A percentile compares a stretch with the other conserved stretches of the same genome.
phyloP scores from a whole-genome alignment of 2,113 vertebrate species.

The Willisornis vidua region DNA sequence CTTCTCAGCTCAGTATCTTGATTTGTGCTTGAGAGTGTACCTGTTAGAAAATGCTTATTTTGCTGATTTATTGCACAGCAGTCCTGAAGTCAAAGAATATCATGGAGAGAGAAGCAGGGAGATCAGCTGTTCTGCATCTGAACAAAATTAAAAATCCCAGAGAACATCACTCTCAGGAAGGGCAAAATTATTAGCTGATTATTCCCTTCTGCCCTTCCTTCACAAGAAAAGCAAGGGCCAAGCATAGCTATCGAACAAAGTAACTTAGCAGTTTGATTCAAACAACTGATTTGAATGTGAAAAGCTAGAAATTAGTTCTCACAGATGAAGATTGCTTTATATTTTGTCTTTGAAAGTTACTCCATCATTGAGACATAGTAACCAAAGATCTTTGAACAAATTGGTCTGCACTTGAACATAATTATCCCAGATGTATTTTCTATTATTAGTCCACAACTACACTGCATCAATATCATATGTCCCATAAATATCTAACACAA shows the following conservation, averaged over 20 bases:
- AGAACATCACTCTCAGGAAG: background rate
- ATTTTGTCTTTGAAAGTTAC: conserved; percentile 49
- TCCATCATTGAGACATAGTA: conserved; percentile 18
- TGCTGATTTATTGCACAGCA: conserved; percentile 6
- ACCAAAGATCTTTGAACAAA: conserved; percentile 68
- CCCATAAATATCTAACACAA: conserved; percentile 24
- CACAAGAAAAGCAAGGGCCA: background rate
- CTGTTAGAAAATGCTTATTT: conserved; percentile 19
- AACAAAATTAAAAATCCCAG: conserved; percentile 9
- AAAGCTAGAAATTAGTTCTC: conserved; percentile 9
- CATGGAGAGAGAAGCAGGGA: background rate
- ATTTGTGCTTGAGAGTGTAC: background rate
- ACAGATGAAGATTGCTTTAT: background rate
- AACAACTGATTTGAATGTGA: background rate
- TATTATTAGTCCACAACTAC: background rate
- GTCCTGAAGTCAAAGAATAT: background rate
- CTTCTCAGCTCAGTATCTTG: background rate
- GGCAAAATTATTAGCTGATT: background rate
- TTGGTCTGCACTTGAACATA: conserved; percentile 43
- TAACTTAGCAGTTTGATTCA: background rate
- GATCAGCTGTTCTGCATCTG: background rate
- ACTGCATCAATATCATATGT: background rate
- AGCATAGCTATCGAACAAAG: background rate
- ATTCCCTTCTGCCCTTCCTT: background rate
- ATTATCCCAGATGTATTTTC: conserved; percentile 22